A percentile compares a stretch with the other conserved stretches of the same genome.
Evolutionary conservation across 1,140 invertebrate genomes (phyloP).

Genomic region (Calosoma granatense): DNA sequence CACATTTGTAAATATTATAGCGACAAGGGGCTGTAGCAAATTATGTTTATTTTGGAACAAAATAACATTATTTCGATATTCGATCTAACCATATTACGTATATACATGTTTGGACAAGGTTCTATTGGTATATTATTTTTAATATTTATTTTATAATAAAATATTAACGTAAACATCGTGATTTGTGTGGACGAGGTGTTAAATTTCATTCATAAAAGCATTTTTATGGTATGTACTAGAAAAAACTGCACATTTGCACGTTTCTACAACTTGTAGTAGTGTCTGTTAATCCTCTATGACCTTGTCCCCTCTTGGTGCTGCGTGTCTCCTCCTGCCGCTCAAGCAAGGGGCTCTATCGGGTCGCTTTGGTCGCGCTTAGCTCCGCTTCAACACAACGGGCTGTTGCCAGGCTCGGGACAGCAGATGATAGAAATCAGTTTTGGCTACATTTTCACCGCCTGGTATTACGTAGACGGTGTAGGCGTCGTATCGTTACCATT

Average conservation of each 20-base stretch:
- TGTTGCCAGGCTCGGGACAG: slow-evolving; percentile 1
- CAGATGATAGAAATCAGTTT: not conserved
- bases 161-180: too few species aligned
- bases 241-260: not conserved
- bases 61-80: too few species aligned
- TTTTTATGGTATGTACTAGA: not conserved
- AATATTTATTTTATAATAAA: too few species aligned
- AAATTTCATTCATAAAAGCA: not conserved
- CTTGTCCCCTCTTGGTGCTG: not conserved
- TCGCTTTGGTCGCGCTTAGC: too few species aligned
- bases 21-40: too few species aligned
- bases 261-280: not conserved
- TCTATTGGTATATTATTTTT: too few species aligned
- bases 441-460: not conserved
- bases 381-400: not conserved
- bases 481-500: slow-evolving; percentile 3
- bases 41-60: too few species aligned
- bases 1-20: too few species aligned
- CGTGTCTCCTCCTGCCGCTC: not conserved
- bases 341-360: not conserved
- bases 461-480: not conserved
- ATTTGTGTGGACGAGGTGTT: too few species aligned
- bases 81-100: too few species aligned
- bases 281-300: not conserved
- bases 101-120: too few species aligned